Percentiles rank a stretch among this genome's conserved stretches.
Conservation (phyloP, 2,113 vertebrate species). For the Panthera leo region DNA sequence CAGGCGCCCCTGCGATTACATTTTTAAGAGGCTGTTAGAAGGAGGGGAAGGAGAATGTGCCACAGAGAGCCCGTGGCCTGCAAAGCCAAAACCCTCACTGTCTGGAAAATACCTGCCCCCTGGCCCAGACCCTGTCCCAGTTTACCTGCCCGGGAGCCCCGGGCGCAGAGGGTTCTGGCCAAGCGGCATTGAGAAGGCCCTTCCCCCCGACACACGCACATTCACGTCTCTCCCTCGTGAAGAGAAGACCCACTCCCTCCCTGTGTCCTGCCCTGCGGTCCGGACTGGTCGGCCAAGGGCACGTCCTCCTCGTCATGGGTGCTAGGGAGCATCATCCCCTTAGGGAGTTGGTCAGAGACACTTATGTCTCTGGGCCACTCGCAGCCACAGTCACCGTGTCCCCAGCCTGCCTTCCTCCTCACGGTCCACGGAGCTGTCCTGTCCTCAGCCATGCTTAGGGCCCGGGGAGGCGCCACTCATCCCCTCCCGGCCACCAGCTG, state of each 20-base stretch:
- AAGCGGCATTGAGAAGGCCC: too few species aligned
- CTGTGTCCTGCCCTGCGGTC: too few species aligned
- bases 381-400: not conserved
- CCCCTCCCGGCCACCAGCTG: not conserved
- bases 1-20: too few species aligned
- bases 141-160: not conserved
- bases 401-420: not conserved
- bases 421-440: too few species aligned
- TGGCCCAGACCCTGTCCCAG: not conserved
- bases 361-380: fast-evolving
- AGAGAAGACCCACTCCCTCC: not conserved
- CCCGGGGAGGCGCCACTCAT: not conserved
- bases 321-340: not conserved
- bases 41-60: not conserved
- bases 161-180: not conserved
- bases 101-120: not conserved
- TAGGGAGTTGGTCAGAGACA: not conserved
- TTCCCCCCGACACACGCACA: fast-evolving
- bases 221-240: not conserved
- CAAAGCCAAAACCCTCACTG: too few species aligned
- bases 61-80: not conserved
- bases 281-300: not conserved
- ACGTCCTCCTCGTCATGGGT: not conserved
- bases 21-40: not conserved
- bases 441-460: fast-evolving